A percentile compares a stretch with the other conserved stretches of the same genome.
phyloP scores from a whole-genome alignment of 2,113 vertebrate genomes.

The Nothocercus nigrocapillus region DNA sequence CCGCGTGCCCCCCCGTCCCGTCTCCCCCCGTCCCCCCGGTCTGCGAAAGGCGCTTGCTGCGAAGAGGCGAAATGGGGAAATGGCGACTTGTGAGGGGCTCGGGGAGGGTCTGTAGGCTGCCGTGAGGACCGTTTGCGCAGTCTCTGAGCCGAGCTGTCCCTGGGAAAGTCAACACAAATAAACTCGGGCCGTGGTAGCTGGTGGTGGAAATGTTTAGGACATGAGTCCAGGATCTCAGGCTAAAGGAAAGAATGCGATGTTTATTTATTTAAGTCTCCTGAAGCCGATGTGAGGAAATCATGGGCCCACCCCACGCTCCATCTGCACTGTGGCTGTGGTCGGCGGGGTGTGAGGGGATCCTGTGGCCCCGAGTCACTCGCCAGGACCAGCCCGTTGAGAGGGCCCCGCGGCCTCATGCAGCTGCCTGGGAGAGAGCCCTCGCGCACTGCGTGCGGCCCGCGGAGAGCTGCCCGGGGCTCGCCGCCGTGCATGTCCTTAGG shows the following conservation, averaged over 20 bases:
- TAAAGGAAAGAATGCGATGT: neutral
- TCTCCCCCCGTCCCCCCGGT: too few species aligned
- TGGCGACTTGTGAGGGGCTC: neutral
- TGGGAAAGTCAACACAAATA: neutral
- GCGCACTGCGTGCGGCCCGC: accelerated
- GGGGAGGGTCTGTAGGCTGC: too few species aligned
- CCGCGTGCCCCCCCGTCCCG: too few species aligned
- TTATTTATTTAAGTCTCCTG: neutral
- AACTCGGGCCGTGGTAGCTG: neutral
- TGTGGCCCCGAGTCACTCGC: too few species aligned
- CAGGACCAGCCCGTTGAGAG: neutral
- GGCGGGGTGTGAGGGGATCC: neutral
- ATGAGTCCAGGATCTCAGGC: neutral
- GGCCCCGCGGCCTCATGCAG: accelerated
- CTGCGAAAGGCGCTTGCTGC: too few species aligned
- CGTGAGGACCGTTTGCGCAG: too few species aligned
- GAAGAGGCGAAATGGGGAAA: too few species aligned
- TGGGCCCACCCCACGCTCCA: neutral
- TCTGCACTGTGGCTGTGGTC: neutral
- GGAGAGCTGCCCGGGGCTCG: accelerated
- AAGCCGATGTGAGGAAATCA: neutral
- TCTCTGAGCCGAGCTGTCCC: neutral
- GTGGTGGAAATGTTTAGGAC: neutral
- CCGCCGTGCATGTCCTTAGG: accelerated
- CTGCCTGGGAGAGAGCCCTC: accelerated